Conservation (phyloP, 2,113 vertebrate species). For the Corythornis vintsioides region DNA sequence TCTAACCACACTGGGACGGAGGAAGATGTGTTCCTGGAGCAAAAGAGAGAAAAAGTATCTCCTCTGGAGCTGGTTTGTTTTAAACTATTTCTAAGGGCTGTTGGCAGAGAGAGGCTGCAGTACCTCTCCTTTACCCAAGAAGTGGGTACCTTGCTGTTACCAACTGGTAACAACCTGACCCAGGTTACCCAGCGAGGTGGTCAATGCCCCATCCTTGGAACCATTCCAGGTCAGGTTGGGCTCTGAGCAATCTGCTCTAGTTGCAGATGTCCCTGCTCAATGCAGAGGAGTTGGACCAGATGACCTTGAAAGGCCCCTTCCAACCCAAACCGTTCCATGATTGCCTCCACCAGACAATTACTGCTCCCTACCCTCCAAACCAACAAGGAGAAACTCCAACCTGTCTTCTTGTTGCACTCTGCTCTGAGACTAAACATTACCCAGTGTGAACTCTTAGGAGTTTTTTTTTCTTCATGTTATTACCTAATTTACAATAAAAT, state of each 20-base stretch:
- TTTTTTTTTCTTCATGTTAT: neutral
- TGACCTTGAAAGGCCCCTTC: neutral
- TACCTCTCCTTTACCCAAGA: neutral
- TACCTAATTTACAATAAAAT: neutral
- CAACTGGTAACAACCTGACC: neutral
- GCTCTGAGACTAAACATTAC: neutral
- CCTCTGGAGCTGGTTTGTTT: neutral
- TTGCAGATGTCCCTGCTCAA: neutral
- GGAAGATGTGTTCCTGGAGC: neutral
- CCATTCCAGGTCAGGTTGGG: neutral
- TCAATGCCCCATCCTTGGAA: neutral
- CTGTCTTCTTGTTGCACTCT: neutral
- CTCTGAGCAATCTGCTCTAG: neutral
- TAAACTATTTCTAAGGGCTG: neutral
- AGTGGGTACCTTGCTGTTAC: neutral
- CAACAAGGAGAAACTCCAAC: neutral
- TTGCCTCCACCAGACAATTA: neutral
- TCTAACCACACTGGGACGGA: neutral
- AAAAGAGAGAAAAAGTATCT: neutral
- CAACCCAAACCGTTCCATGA: neutral
- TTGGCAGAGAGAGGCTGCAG: neutral
- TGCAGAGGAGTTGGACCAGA: neutral
- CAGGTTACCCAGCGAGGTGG: neutral
- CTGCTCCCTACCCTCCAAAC: neutral
- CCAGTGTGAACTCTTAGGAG: neutral